Percentiles rank a stretch among this genome's conserved stretches.
Evolutionary conservation across 2,888 invertebrate species (phyloP).

Genomic region (Acronicta psi): DNA sequence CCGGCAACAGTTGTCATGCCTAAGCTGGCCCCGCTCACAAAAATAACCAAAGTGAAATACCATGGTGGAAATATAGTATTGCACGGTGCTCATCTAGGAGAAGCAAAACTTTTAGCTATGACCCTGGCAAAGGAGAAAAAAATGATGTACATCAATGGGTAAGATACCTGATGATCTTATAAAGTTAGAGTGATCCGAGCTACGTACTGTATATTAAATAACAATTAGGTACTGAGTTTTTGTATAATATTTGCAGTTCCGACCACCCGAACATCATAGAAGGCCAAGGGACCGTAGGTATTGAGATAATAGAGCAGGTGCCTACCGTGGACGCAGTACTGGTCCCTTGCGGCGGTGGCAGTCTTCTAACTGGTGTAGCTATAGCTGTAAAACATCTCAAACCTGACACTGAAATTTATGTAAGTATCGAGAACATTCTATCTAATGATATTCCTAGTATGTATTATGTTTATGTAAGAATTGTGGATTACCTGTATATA

Average conservation of each 20-base stretch:
- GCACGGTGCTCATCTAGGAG: slow-evolving; percentile 92
- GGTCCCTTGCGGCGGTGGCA: slow-evolving; percentile 97
- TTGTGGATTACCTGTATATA: too few species aligned
- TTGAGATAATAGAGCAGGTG: slow-evolving; percentile 97
- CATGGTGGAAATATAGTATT: slow-evolving; percentile 68
- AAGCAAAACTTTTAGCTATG: slow-evolving; percentile 94
- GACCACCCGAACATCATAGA: slow-evolving; percentile 98
- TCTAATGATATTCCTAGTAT: too few species aligned
- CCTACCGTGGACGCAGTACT: slow-evolving; percentile 95
- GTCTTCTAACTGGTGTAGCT: slow-evolving; percentile 95
- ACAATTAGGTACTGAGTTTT: too few species aligned
- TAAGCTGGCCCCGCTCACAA: slow-evolving; percentile 95
- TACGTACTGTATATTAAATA: too few species aligned
- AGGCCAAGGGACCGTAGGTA: slow-evolving; percentile 97
- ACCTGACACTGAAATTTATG: slow-evolving; percentile 95
- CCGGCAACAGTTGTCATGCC: slow-evolving; percentile 97
- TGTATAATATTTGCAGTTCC: slow-evolving; percentile 92
- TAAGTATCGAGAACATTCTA: slow-evolving; percentile 81
- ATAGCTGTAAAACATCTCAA: slow-evolving; percentile 95
- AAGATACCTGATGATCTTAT: slow-evolving; percentile 62
- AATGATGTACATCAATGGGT: slow-evolving; percentile 96
- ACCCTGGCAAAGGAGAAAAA: slow-evolving; percentile 91
- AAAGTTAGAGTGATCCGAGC: too few species aligned
- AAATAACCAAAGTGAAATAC: slow-evolving; percentile 90
- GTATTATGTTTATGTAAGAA: too few species aligned